These are phyloP conservation scores for Melipona beecheii DNA, from an alignment of 2,888 invertebrate genomes.

Conservation along the genomic window DNA sequence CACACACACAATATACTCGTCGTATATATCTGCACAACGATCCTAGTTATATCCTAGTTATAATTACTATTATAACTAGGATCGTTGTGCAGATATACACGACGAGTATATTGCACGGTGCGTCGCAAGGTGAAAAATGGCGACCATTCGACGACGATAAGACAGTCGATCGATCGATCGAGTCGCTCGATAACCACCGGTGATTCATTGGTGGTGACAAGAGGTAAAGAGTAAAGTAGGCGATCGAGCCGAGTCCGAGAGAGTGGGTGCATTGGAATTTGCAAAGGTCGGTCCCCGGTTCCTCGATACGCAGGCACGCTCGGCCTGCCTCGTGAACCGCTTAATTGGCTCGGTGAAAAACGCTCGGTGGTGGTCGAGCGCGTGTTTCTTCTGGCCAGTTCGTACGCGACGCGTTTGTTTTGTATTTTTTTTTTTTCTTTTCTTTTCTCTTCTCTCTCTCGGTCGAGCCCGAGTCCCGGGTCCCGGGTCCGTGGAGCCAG, in stretches of 20 bases:
- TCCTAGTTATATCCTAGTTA: too few relatives aligned
- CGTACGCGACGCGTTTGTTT: slow-evolving; percentile 10
- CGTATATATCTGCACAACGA: too few relatives aligned
- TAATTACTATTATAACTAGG: too few relatives aligned
- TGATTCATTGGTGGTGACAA: neutral
- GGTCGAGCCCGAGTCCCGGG: neutral
- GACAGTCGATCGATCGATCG: neutral
- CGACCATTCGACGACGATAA: neutral
- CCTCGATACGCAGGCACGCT: neutral
- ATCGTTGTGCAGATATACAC: too few relatives aligned
- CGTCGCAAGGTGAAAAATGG: neutral
- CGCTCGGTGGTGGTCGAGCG: neutral
- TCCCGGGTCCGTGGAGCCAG: neutral
- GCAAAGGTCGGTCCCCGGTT: neutral
- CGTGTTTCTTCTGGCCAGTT: neutral
- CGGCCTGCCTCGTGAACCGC: neutral
- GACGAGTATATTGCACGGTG: too few relatives aligned
- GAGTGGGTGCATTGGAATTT: neutral
- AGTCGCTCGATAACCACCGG: neutral
- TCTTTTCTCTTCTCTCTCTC: too few relatives aligned
- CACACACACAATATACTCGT: too few relatives aligned
- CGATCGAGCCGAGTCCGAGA: neutral
- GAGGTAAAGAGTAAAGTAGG: neutral
- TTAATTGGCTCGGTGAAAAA: slow-evolving; percentile 23
- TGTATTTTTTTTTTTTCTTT: neutral